phyloP scores from a whole-genome alignment of 2,113 vertebrate species.

The Bos taurus region DNA sequence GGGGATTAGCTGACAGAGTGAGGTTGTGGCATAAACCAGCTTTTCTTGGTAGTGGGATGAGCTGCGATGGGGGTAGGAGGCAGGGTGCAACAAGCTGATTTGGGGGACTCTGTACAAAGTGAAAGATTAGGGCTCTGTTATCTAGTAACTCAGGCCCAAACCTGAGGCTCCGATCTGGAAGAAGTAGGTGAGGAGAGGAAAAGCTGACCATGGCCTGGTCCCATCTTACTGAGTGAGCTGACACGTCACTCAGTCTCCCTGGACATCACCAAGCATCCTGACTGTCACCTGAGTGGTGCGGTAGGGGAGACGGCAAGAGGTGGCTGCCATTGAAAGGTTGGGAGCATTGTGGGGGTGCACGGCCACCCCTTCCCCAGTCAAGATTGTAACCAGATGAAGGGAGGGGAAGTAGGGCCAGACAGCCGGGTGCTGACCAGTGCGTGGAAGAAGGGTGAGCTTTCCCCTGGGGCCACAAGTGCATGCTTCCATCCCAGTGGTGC shows the following conservation, averaged over 20 bases:
- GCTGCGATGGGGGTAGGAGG: neutral
- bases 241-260: neutral
- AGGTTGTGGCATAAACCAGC: neutral
- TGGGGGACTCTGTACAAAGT: neutral
- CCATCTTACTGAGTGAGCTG: neutral
- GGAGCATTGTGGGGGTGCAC: neutral
- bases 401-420: neutral
- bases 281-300: neutral
- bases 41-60: neutral
- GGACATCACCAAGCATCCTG: neutral
- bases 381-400: neutral
- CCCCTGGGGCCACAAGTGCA: neutral
- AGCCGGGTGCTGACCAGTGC: neutral
- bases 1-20: neutral
- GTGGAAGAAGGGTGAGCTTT: neutral
- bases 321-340: neutral
- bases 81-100: neutral
- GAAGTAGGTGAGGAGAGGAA: neutral
- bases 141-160: too few relatives aligned
- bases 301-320: neutral
- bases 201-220: neutral
- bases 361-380: neutral
- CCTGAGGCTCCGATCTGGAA: neutral
- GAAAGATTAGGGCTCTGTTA: neutral
- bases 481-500: fast-evolving